phyloP scores from a whole-genome alignment of 2,113 vertebrate genomes.

The Caranx ignobilis region DNA sequence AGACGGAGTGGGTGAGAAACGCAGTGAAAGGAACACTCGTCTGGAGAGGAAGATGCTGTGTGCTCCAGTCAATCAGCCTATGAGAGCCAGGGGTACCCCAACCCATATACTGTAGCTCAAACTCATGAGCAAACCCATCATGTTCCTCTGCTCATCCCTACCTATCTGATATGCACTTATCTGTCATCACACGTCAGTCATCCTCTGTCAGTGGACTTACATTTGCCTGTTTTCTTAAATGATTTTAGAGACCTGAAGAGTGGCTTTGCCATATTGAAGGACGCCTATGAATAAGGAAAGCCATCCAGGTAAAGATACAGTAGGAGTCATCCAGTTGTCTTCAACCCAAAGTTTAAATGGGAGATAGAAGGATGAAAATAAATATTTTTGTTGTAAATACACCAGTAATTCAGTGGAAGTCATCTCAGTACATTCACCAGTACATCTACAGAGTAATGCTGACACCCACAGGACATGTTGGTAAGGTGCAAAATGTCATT shows the following conservation, averaged over 20 bases:
- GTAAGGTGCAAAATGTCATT: constrained; percentile 19
- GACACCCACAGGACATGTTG: constrained; percentile 63
- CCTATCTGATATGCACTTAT: constrained; percentile 21
- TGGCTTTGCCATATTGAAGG: not conserved
- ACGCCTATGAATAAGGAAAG: not conserved
- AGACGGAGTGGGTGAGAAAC: constrained; percentile 54
- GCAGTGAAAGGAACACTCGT: constrained; percentile 54
- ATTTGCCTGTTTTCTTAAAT: not conserved
- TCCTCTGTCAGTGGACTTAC: not conserved
- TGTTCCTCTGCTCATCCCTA: constrained; percentile 13
- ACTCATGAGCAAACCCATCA: constrained; percentile 17
- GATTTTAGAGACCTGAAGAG: not conserved
- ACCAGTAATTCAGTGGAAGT: not conserved
- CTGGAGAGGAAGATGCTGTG: constrained; percentile 35
- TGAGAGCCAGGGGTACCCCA: not conserved
- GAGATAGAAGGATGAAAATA: not conserved
- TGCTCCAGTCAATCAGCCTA: constrained; percentile 32
- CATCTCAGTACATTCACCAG: not conserved
- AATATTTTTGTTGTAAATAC: not conserved
- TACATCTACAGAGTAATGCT: constrained; percentile 41
- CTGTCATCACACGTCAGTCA: constrained; percentile 21
- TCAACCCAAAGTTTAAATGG: not conserved
- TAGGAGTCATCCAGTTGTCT: not conserved
- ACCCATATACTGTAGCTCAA: constrained; percentile 6
- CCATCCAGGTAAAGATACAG: not conserved